A percentile compares a stretch with the other conserved stretches of the same genome.
These are phyloP conservation scores for Fukomys damarensis DNA, from an alignment of 2,113 vertebrate genomes.

Conservation along the genomic window DNA sequence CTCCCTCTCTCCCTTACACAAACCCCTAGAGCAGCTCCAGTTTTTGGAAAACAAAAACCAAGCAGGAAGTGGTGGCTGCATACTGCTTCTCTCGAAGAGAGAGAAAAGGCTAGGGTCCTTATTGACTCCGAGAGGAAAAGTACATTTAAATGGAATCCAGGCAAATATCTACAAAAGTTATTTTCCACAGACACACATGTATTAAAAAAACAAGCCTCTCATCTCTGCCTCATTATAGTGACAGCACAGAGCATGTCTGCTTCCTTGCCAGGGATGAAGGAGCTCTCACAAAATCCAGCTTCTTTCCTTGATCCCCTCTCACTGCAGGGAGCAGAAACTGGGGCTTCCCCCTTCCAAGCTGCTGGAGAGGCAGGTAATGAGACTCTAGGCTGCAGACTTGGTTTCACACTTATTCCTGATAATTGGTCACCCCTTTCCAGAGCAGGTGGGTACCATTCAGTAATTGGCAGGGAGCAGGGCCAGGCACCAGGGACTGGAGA, in stretches of 20 bases:
- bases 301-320: not conserved
- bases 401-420: conserved; percentile 78
- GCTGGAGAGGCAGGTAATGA: conserved; percentile 67
- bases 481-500: conserved; percentile 27
- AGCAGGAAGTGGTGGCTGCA: not conserved
- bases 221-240: not conserved
- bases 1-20: not conserved
- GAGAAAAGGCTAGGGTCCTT: not conserved
- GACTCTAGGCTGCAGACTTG: conserved; percentile 1
- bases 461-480: conserved; percentile 70
- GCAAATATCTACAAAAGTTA: not conserved
- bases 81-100: not conserved
- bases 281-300: not conserved
- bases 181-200: not conserved
- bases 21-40: not conserved
- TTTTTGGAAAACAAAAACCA: not conserved
- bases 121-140: not conserved
- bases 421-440: conserved; percentile 75
- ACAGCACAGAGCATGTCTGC: not conserved
- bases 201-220: not conserved
- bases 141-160: not conserved
- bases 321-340: not conserved
- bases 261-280: not conserved
- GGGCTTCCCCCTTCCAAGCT: not conserved
- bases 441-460: conserved; percentile 69